Evolutionary conservation across 2,888 invertebrate species (phyloP).

Genomic region (Tipula helvola): DNA sequence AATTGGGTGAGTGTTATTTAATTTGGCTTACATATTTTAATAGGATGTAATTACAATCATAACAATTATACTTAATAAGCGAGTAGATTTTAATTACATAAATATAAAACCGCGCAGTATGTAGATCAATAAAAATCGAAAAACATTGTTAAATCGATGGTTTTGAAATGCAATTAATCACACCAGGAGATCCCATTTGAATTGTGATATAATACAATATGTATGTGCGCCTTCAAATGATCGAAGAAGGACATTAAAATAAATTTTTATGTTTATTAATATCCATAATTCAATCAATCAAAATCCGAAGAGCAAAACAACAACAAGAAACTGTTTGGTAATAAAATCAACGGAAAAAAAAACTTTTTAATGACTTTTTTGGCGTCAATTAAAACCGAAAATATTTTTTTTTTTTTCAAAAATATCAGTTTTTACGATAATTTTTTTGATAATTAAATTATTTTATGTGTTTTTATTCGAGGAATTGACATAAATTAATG

Average conservation of each 20-base stretch:
- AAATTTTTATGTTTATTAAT: background rate
- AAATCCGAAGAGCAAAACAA: background rate
- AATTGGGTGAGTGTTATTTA: background rate
- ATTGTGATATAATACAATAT: background rate
- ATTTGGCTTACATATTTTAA: background rate
- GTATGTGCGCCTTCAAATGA: background rate
- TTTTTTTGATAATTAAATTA: background rate
- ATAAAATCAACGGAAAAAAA: background rate
- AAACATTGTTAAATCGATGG: background rate
- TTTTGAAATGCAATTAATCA: background rate
- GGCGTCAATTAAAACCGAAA: slow-evolving; percentile 4
- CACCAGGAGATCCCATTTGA: background rate
- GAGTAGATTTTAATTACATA: background rate
- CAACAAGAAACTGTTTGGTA: background rate
- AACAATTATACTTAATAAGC: background rate
- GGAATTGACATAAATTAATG: background rate
- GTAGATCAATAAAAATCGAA: background rate
- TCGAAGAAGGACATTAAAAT: background rate
- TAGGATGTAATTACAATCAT: background rate
- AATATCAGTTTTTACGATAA: slow-evolving; percentile 1
- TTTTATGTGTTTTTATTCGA: background rate
- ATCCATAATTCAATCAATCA: background rate
- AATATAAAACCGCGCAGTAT: background rate
- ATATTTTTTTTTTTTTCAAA: background rate
- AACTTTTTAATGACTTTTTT: background rate